Conservation (phyloP, 2,888 invertebrate species). For the Platerodrilus igneus region DNA sequence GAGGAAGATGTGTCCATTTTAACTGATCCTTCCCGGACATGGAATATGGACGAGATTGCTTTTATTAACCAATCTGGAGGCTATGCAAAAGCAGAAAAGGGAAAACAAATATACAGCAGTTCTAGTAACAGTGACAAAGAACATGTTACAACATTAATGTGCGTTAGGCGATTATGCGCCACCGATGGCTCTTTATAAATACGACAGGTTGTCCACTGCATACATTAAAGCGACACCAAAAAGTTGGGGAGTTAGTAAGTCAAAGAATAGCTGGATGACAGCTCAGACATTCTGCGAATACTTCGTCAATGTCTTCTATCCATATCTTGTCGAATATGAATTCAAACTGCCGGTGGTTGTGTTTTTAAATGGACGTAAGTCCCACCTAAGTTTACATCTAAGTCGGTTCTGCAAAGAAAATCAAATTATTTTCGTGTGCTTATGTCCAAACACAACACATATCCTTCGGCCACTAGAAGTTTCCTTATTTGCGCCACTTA, state of each 20-base stretch:
- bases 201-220: too few species aligned
- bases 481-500: slow-evolving; percentile 26
- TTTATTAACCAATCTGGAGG: slow-evolving; percentile 24
- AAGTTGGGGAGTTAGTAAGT: slow-evolving; percentile 31
- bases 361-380: slow-evolving; percentile 33
- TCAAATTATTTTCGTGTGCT: slow-evolving; percentile 28
- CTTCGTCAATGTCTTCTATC: slow-evolving; percentile 29
- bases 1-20: slow-evolving; percentile 19
- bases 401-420: slow-evolving; percentile 29
- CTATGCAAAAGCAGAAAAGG: slow-evolving; percentile 23
- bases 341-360: slow-evolving; percentile 29
- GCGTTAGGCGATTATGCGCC: slow-evolving; percentile 28
- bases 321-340: slow-evolving; percentile 25
- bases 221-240: slow-evolving; percentile 15
- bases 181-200: slow-evolving; percentile 24
- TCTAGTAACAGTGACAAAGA: slow-evolving; percentile 19
- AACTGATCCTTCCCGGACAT: slow-evolving; percentile 26
- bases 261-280: slow-evolving; percentile 33
- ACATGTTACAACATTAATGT: slow-evolving; percentile 19
- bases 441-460: slow-evolving; percentile 29
- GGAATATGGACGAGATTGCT: slow-evolving; percentile 31
- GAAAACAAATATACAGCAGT: slow-evolving; percentile 13
- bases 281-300: slow-evolving; percentile 32
- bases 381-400: slow-evolving; percentile 28
- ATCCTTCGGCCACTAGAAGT: slow-evolving; percentile 30